Percentiles rank a stretch among this genome's conserved stretches.
Evolutionary conservation across 1,140 invertebrate species (phyloP).

Genomic region (Xylocopa sonorina): DNA sequence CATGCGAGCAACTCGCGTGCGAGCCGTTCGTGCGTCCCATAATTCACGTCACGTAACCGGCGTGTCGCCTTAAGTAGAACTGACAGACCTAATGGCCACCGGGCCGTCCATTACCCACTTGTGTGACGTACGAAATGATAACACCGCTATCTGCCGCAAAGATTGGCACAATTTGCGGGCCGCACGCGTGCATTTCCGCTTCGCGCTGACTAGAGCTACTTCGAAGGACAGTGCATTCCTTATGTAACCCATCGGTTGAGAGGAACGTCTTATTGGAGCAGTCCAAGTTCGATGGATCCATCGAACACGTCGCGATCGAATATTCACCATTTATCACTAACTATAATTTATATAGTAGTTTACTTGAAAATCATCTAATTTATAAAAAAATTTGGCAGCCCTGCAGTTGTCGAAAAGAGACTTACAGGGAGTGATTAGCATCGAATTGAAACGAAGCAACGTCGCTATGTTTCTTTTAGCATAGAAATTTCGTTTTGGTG

Average conservation of each 20-base stretch:
- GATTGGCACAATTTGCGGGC: conserved; percentile 39
- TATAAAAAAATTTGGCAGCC: too few relatives aligned
- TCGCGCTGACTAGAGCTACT: neutral
- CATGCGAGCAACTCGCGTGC: conserved; percentile 1
- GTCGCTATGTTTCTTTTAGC: too few relatives aligned
- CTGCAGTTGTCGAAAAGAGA: too few relatives aligned
- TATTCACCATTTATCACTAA: too few relatives aligned
- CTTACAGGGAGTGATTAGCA: too few relatives aligned
- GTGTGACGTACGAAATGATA: conserved; percentile 44
- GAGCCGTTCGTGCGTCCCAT: conserved; percentile 8
- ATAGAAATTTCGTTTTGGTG: neutral
- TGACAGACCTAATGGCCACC: conserved; percentile 36
- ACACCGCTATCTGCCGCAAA: conserved; percentile 35
- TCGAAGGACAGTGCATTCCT: conserved; percentile 34
- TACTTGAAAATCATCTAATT: too few relatives aligned
- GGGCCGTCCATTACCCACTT: conserved; percentile 46
- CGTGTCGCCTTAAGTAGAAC: conserved; percentile 46
- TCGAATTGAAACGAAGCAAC: too few relatives aligned
- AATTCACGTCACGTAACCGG: conserved; percentile 30
- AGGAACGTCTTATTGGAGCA: neutral
- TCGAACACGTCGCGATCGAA: too few relatives aligned
- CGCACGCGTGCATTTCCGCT: conserved; percentile 4
- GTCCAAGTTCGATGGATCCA: neutral
- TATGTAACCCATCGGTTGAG: neutral
- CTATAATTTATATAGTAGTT: too few relatives aligned